Conservation (phyloP, 2,797 vertebrate genomes). For the Falco concolor region DNA sequence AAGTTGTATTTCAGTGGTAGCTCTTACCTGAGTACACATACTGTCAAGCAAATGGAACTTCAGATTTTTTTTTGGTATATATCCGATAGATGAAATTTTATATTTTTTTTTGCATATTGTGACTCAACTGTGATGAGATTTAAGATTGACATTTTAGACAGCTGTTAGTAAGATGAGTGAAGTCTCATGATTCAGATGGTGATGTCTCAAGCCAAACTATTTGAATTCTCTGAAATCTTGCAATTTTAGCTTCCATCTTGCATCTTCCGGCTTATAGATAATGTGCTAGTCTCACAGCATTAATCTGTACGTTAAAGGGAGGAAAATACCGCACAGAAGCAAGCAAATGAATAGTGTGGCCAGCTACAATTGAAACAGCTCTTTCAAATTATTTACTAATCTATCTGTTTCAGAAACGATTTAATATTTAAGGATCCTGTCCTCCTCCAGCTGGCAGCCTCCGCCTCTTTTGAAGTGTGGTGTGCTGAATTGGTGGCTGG, state of each 20-base stretch:
- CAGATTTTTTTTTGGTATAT: neutral
- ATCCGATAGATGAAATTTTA: neutral
- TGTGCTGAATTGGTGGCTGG: neutral
- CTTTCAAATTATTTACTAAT: neutral
- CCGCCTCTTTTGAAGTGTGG: accelerated
- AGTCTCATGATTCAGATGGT: neutral
- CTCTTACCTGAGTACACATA: neutral
- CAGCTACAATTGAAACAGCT: neutral
- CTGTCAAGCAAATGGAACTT: neutral
- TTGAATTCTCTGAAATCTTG: neutral
- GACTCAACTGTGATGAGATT: neutral
- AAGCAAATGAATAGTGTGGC: neutral
- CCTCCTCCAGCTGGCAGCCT: neutral
- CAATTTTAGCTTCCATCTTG: neutral
- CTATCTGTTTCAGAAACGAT: neutral
- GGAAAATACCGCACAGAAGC: neutral
- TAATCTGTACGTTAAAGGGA: neutral
- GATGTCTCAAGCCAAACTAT: neutral
- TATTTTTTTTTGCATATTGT: neutral
- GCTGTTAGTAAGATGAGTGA: neutral
- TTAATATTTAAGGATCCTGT: neutral
- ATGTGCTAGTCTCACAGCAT: neutral
- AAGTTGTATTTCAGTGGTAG: neutral
- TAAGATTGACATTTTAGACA: neutral
- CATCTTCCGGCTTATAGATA: neutral